These are phyloP conservation scores for Echinometra lucunter DNA, from an alignment of 53 echinoderm and acorn worm species.

Conservation along the genomic window DNA sequence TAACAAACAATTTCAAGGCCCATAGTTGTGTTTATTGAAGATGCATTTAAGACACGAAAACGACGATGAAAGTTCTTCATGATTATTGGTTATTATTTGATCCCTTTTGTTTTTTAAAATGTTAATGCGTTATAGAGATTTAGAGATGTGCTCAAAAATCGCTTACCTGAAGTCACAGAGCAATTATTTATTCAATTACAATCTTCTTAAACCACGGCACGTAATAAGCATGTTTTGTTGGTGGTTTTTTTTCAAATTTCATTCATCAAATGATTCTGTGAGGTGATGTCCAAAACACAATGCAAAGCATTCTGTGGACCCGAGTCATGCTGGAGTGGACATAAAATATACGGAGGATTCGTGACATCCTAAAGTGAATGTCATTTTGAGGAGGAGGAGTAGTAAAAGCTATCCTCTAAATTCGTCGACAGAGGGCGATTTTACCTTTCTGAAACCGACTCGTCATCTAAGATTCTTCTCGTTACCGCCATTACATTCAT, in stretches of 20 bases:
- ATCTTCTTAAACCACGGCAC: not conserved
- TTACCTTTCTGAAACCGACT: not conserved
- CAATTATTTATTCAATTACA: not conserved
- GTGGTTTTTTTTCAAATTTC: not conserved
- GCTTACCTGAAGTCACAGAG: too few species aligned
- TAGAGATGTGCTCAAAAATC: too few species aligned
- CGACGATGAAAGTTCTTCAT: not conserved
- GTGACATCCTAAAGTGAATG: not conserved
- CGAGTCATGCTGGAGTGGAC: not conserved
- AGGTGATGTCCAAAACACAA: not conserved
- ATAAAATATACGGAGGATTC: not conserved
- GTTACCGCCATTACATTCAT: not conserved
- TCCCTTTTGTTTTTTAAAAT: too few species aligned
- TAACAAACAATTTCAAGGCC: not conserved
- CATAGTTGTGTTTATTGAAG: not conserved
- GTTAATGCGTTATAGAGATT: too few species aligned
- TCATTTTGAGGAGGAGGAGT: not conserved
- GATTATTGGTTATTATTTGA: too few species aligned
- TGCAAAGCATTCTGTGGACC: not conserved
- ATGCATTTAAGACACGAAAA: not conserved
- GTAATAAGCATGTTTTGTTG: not conserved
- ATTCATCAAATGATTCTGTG: not conserved
- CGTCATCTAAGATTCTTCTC: not conserved
- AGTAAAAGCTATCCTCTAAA: not conserved
- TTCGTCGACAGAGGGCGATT: constrained; percentile 14